A percentile compares a stretch with the other conserved stretches of the same genome.
phyloP scores from a whole-genome alignment of 2,797 vertebrate species.

The Gallirallus australis region DNA sequence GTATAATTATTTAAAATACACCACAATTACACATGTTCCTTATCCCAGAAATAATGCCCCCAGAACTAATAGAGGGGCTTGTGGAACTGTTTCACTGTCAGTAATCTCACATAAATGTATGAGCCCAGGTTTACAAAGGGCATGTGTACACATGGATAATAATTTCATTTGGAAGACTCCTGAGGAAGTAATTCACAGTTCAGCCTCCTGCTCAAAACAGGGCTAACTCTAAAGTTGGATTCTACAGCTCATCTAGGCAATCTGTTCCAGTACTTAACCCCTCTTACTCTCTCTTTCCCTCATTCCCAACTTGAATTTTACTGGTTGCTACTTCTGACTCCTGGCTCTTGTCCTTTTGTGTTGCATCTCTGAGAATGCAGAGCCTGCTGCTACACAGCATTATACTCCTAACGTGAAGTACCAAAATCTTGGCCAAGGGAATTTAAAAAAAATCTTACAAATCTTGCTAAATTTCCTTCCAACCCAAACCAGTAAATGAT shows the following conservation, averaged over 20 bases:
- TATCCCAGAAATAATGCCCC: not conserved
- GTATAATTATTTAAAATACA: not conserved
- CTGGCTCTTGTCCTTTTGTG: not conserved
- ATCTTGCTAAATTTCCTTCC: not conserved
- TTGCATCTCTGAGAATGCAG: not conserved
- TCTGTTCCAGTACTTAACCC: conserved; percentile 12
- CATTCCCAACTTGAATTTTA: not conserved
- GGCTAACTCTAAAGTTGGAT: not conserved
- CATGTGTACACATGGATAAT: not conserved
- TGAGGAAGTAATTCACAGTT: not conserved
- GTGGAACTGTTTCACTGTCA: not conserved
- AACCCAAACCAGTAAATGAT: no score
- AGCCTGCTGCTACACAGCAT: not conserved
- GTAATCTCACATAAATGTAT: not conserved
- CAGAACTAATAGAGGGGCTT: not conserved
- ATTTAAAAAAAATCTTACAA: not conserved
- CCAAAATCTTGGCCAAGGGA: not conserved
- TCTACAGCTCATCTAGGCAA: not conserved
- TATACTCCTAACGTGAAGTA: not conserved
- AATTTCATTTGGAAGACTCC: conserved; percentile 10
- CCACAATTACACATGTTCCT: not conserved
- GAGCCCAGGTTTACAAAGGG: conserved; percentile 11
- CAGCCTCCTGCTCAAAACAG: not conserved
- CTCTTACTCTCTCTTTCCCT: not conserved
- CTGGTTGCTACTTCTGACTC: not conserved